A percentile compares a stretch with the other conserved stretches of the same genome.
Conservation (phyloP, 2,888 invertebrate genomes). For the Eupithecia centaureata region DNA sequence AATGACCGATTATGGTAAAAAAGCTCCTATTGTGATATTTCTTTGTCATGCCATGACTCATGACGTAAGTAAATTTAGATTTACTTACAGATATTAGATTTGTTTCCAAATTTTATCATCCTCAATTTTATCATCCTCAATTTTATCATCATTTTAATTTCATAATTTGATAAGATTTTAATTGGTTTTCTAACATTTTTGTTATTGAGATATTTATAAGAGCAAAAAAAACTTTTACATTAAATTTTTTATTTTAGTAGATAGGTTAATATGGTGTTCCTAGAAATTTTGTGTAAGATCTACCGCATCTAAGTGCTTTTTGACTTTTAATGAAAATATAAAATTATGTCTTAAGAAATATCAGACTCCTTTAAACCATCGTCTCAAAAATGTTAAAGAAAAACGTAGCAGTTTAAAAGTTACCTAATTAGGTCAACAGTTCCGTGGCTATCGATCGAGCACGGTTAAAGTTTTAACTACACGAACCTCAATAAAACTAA, state of each 20-base stretch:
- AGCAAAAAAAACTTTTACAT: too few species aligned
- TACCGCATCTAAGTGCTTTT: too few species aligned
- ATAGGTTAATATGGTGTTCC: too few species aligned
- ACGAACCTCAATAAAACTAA: slow-evolving; percentile 68
- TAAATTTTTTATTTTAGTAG: too few species aligned
- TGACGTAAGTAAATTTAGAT: slow-evolving; percentile 75
- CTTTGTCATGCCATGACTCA: slow-evolving; percentile 75
- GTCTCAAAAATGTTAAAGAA: slow-evolving; percentile 41
- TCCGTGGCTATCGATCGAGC: slow-evolving; percentile 70
- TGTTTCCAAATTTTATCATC: neutral
- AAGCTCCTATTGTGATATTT: slow-evolving; percentile 67
- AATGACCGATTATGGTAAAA: slow-evolving; percentile 76
- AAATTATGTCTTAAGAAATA: too few species aligned
- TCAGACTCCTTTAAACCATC: neutral
- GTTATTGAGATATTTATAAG: too few species aligned
- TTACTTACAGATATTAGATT: slow-evolving; percentile 60
- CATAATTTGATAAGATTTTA: neutral
- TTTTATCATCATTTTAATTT: neutral
- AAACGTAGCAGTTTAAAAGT: slow-evolving; percentile 65
- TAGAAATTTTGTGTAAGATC: too few species aligned
- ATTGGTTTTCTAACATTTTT: too few species aligned
- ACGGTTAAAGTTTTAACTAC: slow-evolving; percentile 65
- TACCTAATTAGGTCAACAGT: slow-evolving; percentile 76
- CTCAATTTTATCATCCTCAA: too few species aligned
- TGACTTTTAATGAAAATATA: too few species aligned